These are phyloP conservation scores for Pogonomyrmex californicus DNA, from an alignment of 1,140 invertebrate species.

Conservation along the genomic window DNA sequence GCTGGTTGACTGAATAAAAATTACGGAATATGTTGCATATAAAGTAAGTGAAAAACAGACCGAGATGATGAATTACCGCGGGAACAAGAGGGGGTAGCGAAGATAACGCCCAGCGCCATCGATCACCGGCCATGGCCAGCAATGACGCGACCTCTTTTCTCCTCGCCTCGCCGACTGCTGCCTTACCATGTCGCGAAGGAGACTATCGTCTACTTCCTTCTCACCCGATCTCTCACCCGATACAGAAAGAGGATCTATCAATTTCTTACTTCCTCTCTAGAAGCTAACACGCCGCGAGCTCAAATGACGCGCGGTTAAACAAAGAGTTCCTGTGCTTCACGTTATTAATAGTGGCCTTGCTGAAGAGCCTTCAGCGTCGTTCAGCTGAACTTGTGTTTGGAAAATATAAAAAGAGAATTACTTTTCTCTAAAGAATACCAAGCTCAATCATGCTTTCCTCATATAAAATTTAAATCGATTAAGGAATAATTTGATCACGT, in stretches of 20 bases:
- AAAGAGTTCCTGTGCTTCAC: conserved; percentile 27
- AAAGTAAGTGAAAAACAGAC: conserved; percentile 87
- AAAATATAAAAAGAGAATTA: conserved; percentile 7
- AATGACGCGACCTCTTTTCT: conserved; percentile 83
- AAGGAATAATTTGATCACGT: neutral
- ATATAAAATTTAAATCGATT: neutral
- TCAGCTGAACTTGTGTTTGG: neutral
- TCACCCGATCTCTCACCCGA: conserved; percentile 50
- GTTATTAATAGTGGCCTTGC: conserved; percentile 45
- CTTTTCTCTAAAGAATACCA: neutral
- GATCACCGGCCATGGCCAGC: conserved; percentile 84
- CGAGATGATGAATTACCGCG: conserved; percentile 86
- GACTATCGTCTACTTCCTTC: conserved; percentile 59
- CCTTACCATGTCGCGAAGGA: conserved; percentile 40
- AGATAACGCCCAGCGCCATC: conserved; percentile 86
- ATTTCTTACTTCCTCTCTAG: conserved; percentile 63
- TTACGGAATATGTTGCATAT: conserved; percentile 87
- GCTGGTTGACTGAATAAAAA: conserved; percentile 86
- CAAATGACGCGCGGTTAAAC: conserved; percentile 55
- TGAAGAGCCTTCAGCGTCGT: neutral
- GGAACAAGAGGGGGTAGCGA: conserved; percentile 77
- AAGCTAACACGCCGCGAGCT: conserved; percentile 34
- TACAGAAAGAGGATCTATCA: conserved; percentile 56
- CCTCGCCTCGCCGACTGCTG: conserved; percentile 30
- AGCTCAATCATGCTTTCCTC: neutral